Conservation (phyloP, 2,797 vertebrate species). For the Periophthalmus magnuspinnatus region DNA sequence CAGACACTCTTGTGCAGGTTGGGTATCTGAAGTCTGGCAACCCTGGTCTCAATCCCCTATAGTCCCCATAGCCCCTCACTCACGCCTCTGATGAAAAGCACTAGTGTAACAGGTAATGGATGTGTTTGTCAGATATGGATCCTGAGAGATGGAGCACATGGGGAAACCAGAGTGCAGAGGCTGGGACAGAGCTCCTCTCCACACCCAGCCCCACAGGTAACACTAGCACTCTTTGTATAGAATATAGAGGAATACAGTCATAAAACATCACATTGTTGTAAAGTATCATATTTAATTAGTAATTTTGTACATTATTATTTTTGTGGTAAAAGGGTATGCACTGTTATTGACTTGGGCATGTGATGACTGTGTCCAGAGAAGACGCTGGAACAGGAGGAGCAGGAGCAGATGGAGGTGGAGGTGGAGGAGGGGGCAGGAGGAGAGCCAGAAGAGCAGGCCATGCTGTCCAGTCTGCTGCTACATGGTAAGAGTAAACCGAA, state of each 20-base stretch:
- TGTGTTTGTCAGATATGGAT: slow-evolving; percentile 3
- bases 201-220: neutral
- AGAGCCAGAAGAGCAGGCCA: neutral
- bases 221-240: too few species aligned
- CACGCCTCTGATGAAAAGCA: too few species aligned
- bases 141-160: neutral
- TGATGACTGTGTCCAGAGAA: neutral
- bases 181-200: neutral
- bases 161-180: neutral
- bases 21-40: too few species aligned
- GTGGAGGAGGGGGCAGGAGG: neutral
- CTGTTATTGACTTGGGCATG: neutral
- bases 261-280: too few species aligned
- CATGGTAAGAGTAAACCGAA: neutral
- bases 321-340: too few species aligned
- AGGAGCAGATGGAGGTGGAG: neutral
- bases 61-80: too few species aligned
- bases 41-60: too few species aligned
- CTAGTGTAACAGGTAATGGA: neutral
- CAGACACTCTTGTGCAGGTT: too few species aligned
- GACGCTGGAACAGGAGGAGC: neutral
- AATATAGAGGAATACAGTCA: neutral
- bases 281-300: too few species aligned
- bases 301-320: too few species aligned
- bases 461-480: neutral